Evolutionary conservation across 2,888 invertebrate species (phyloP).

Genomic region (Ptychoptera contaminata): DNA sequence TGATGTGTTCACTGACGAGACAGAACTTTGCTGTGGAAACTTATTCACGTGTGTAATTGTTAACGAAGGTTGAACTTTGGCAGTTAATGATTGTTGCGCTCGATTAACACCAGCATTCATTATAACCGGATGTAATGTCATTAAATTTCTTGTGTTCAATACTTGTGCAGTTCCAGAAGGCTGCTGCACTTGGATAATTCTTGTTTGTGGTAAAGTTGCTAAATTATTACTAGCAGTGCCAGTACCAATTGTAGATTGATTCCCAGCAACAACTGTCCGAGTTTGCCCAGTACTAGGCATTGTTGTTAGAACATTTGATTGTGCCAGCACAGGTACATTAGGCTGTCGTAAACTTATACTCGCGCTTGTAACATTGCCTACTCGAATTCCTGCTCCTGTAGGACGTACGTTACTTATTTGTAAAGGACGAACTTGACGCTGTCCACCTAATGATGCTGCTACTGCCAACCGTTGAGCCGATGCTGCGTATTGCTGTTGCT

Average conservation of each 20-base stretch:
- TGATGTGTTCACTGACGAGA: not conserved
- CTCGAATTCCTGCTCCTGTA: conserved; percentile 18
- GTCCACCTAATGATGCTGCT: conserved; percentile 18
- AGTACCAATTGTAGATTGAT: conserved; percentile 10
- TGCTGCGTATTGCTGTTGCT: conserved; percentile 20
- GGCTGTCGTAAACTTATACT: conserved; percentile 29
- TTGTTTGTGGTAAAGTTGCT: conserved; percentile 18
- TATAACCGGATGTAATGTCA: conserved; percentile 27
- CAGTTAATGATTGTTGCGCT: conserved; percentile 26
- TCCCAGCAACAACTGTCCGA: not conserved
- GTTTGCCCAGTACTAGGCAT: conserved; percentile 10
- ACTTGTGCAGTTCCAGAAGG: conserved; percentile 25
- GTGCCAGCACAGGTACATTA: conserved; percentile 21
- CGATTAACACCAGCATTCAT: conserved; percentile 26
- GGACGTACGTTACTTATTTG: conserved; percentile 23
- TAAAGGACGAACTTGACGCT: conserved; percentile 28
- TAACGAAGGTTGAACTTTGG: conserved; percentile 28
- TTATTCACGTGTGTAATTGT: conserved; percentile 22
- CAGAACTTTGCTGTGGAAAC: not conserved
- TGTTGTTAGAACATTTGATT: conserved; percentile 15
- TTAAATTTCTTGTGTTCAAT: conserved; percentile 25
- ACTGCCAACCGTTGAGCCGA: conserved; percentile 24
- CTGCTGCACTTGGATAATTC: conserved; percentile 28
- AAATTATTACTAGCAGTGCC: conserved; percentile 20
- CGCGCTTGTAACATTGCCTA: conserved; percentile 20